Conservation (phyloP, 2,888 invertebrate species). For the Eupithecia tripunctaria region DNA sequence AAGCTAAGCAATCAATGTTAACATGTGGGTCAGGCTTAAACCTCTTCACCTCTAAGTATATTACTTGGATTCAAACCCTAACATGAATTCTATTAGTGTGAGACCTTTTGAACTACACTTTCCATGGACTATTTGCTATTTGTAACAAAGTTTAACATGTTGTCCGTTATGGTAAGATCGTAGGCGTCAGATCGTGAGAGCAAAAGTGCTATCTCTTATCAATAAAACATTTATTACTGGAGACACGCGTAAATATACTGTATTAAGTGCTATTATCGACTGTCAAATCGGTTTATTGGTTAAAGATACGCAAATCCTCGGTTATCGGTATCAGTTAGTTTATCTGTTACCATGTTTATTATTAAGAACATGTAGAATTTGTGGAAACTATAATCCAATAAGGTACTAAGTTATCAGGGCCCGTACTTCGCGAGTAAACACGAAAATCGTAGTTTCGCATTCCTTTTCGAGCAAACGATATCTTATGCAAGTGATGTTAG, state of each 20-base stretch:
- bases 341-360: constrained; percentile 60
- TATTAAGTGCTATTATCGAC: constrained; percentile 35
- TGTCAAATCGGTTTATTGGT: constrained; percentile 38
- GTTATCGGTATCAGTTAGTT: constrained; percentile 59
- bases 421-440: too few relatives aligned
- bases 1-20: neutral
- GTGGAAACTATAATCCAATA: neutral
- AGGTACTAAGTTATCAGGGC: neutral
- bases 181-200: constrained; percentile 48
- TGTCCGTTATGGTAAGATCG: constrained; percentile 20
- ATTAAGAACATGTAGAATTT: constrained; percentile 29
- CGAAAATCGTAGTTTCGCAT: too few relatives aligned
- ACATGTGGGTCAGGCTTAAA: neutral
- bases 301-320: constrained; percentile 56
- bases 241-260: constrained; percentile 31
- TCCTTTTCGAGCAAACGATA: too few relatives aligned
- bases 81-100: constrained; percentile 16
- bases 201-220: constrained; percentile 37
- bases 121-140: constrained; percentile 16
- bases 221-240: constrained; percentile 33
- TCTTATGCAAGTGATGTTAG: too few relatives aligned
- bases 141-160: constrained; percentile 17
- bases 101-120: constrained; percentile 18
- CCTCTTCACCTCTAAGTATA: neutral
- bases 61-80: neutral